phyloP scores from a whole-genome alignment of 1,140 invertebrate species.

The Drosophila elegans region DNA sequence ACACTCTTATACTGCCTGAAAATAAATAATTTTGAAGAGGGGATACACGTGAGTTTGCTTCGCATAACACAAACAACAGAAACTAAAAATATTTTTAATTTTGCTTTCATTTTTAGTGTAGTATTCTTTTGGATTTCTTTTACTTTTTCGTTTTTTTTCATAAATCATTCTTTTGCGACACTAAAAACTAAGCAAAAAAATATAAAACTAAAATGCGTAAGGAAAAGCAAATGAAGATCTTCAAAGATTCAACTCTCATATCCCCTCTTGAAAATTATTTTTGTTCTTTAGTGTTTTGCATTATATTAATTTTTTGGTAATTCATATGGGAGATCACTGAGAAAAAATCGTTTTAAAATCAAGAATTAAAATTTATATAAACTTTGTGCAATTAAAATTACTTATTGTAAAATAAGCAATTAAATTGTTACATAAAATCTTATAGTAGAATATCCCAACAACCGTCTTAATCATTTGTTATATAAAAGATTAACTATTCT shows the following conservation, averaged over 20 bases:
- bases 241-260: constrained; percentile 43
- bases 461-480: too few relatives aligned
- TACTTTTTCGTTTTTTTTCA: constrained; percentile 18
- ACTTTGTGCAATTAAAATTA: too few relatives aligned
- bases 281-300: constrained; percentile 38
- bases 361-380: constrained; percentile 2
- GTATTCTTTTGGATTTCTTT: constrained; percentile 23
- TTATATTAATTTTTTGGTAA: constrained; percentile 6
- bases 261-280: constrained; percentile 56
- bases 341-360: constrained; percentile 20
- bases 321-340: constrained; percentile 18
- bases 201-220: constrained; percentile 62
- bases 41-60: constrained; percentile 84
- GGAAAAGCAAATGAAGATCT: constrained; percentile 43
- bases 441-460: too few relatives aligned
- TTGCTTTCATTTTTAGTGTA: constrained; percentile 51
- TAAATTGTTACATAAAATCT: too few relatives aligned
- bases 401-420: too few relatives aligned
- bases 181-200: constrained; percentile 73
- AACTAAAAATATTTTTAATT: constrained; percentile 68
- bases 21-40: constrained; percentile 85
- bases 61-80: constrained; percentile 78
- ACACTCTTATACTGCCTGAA: constrained; percentile 80
- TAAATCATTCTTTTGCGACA: constrained; percentile 42
- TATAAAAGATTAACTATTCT: too few relatives aligned